Conservation (phyloP, 2,797 vertebrate genomes). For the Crotalus adamanteus region DNA sequence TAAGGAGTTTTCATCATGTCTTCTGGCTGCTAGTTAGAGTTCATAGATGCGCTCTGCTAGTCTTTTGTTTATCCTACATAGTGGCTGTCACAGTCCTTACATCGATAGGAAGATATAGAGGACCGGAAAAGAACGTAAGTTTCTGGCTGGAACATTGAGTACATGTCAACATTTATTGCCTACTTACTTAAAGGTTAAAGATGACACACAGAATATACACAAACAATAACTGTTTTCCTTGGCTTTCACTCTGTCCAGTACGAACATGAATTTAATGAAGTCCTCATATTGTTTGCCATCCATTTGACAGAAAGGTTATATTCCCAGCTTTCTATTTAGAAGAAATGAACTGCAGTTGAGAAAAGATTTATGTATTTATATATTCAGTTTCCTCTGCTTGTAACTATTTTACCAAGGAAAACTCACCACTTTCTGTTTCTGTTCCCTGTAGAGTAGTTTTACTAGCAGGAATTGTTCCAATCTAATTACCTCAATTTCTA, state of each 20-base stretch:
- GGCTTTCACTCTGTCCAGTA: not conserved
- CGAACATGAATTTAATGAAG: not conserved
- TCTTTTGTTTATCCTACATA: not conserved
- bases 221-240: not conserved
- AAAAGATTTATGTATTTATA: not conserved
- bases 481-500: not conserved
- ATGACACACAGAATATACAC: not conserved
- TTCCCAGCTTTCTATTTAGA: not conserved
- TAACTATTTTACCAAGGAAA: not conserved
- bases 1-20: not conserved
- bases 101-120: not conserved
- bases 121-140: not conserved
- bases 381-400: not conserved
- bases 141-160: not conserved
- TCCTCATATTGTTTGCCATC: not conserved
- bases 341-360: not conserved
- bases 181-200: not conserved
- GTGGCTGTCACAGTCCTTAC: not conserved
- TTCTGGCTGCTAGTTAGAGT: not conserved
- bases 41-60: not conserved
- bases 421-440: not conserved
- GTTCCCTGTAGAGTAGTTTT: not conserved
- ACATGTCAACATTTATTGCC: not conserved
- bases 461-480: not conserved
- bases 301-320: not conserved